These are phyloP conservation scores for Falco punctatus DNA, from an alignment of 2,113 vertebrate genomes.

Conservation along the genomic window DNA sequence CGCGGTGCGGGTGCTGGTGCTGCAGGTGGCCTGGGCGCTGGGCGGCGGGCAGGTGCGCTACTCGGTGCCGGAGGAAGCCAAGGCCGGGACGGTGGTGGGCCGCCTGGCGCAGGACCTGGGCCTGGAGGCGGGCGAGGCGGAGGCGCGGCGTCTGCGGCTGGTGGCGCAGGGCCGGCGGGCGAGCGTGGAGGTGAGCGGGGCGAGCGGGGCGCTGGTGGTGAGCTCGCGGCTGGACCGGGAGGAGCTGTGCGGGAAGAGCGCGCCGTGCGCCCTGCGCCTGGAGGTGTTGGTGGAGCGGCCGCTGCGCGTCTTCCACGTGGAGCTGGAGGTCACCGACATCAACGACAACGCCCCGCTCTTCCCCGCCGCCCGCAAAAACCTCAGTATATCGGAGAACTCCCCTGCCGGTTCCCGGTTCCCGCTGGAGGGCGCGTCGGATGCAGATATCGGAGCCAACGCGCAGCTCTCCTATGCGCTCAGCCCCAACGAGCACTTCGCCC, in stretches of 20 bases:
- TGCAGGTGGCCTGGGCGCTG: too few relatives aligned
- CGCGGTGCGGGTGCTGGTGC: too few relatives aligned
- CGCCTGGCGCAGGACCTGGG: background rate
- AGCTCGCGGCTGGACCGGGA: slow-evolving; percentile 66
- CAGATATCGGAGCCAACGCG: slow-evolving; percentile 75
- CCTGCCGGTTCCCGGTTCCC: slow-evolving; percentile 52
- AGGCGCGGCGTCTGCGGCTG: background rate
- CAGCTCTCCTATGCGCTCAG: slow-evolving; percentile 76
- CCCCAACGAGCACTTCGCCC: slow-evolving; percentile 57
- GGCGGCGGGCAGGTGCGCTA: too few relatives aligned
- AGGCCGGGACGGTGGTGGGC: background rate
- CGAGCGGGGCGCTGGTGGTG: slow-evolving; percentile 66
- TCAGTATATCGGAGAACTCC: background rate
- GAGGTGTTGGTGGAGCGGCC: slow-evolving; percentile 65
- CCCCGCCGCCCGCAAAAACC: background rate
- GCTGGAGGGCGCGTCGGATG: slow-evolving; percentile 73
- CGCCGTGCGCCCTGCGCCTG: background rate
- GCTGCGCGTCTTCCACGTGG: slow-evolving; percentile 81
- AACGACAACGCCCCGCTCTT: slow-evolving; percentile 81
- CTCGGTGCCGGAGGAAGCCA: background rate
- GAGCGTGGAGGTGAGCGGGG: slow-evolving; percentile 62
- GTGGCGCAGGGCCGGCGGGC: slow-evolving; percentile 16
- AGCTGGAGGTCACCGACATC: slow-evolving; percentile 78
- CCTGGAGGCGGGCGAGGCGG: background rate
- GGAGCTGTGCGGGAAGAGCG: slow-evolving; percentile 51